Evolutionary conservation across 2,888 invertebrate species (phyloP).

Genomic region (Apamea monoglypha): DNA sequence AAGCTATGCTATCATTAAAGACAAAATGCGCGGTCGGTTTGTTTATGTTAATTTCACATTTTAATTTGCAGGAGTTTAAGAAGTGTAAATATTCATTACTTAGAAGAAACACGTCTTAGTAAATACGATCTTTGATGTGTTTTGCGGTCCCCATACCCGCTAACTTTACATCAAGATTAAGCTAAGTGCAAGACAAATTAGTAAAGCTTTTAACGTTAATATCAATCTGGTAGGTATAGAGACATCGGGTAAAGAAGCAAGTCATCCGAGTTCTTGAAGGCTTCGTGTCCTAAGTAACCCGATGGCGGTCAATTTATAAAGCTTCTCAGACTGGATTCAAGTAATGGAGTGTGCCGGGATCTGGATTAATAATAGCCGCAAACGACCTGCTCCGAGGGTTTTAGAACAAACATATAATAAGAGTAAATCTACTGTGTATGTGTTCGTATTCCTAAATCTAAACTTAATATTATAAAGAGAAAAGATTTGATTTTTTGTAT

Average conservation of each 20-base stretch:
- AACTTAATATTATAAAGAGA: neutral
- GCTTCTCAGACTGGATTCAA: conserved; percentile 74
- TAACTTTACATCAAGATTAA: conserved; percentile 23
- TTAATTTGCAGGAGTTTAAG: neutral
- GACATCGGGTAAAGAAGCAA: conserved; percentile 49
- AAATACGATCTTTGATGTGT: conserved; percentile 26
- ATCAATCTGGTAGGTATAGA: conserved; percentile 27
- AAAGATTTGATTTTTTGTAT: neutral
- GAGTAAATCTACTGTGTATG: conserved; percentile 16
- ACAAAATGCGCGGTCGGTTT: neutral
- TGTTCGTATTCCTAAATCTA: conserved; percentile 2
- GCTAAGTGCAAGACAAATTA: conserved; percentile 34
- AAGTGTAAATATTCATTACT: conserved; percentile 18
- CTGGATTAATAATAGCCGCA: conserved; percentile 69
- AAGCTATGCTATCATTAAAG: too few species aligned
- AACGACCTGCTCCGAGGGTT: conserved; percentile 59
- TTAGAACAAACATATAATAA: conserved; percentile 45
- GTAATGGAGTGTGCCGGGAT: conserved; percentile 75
- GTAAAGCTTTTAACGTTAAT: conserved; percentile 46
- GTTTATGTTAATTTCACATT: conserved; percentile 5
- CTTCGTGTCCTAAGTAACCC: conserved; percentile 68
- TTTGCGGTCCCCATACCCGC: conserved; percentile 12
- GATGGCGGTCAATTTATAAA: conserved; percentile 81
- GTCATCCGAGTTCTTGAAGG: conserved; percentile 61
- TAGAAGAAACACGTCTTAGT: conserved; percentile 15